Conservation (phyloP, 2,797 vertebrate genomes). For the Rhinella marina region DNA sequence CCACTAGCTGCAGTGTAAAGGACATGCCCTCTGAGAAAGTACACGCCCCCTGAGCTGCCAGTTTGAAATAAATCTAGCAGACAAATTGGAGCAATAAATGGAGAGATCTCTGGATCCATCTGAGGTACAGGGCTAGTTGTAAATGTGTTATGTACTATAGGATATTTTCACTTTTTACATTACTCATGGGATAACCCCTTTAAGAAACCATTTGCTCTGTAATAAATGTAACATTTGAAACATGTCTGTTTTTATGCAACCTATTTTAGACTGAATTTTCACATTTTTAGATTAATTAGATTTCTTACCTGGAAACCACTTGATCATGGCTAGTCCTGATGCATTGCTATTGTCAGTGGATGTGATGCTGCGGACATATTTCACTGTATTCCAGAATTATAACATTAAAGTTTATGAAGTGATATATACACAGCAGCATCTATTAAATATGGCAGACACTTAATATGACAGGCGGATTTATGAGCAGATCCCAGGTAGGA, state of each 20-base stretch:
- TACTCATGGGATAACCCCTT: too few relatives aligned
- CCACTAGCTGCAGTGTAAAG: too few relatives aligned
- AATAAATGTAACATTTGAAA: not conserved
- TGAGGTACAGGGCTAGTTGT: too few relatives aligned
- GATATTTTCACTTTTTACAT: too few relatives aligned
- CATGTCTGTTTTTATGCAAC: not conserved
- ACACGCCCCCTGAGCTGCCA: too few relatives aligned
- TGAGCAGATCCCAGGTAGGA: not conserved
- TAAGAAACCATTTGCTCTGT: not conserved
- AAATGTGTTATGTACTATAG: too few relatives aligned
- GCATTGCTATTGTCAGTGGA: slow-evolving; percentile 4
- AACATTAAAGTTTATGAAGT: slow-evolving; percentile 5
- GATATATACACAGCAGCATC: not conserved
- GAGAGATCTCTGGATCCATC: too few relatives aligned
- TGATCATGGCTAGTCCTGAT: not conserved
- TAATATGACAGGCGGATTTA: slow-evolving; percentile 22
- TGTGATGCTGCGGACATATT: not conserved
- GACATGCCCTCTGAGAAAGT: too few relatives aligned
- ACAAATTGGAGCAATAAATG: too few relatives aligned
- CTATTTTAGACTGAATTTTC: not conserved
- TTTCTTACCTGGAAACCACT: not conserved
- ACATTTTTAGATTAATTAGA: not conserved
- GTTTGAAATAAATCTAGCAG: too few relatives aligned
- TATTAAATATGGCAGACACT: slow-evolving; percentile 23
- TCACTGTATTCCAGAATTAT: not conserved